These are phyloP conservation scores for Lethrus apterus DNA, from an alignment of 1,140 invertebrate species.

Conservation along the genomic window DNA sequence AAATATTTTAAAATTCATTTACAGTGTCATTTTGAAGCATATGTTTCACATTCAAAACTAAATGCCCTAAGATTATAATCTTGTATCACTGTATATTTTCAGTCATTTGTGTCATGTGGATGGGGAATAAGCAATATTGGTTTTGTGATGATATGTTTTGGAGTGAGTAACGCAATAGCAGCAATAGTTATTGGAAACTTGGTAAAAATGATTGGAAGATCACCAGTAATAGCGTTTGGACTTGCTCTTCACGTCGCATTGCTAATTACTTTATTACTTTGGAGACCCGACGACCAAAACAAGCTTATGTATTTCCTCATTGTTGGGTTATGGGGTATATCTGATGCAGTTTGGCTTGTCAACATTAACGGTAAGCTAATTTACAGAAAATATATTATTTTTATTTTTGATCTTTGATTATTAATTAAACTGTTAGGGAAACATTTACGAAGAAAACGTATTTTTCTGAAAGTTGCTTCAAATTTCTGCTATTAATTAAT, in stretches of 20 bases:
- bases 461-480: too few species aligned
- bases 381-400: too few species aligned
- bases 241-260: conserved; percentile 62
- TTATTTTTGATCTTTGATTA: too few species aligned
- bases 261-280: conserved; percentile 57
- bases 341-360: conserved; percentile 89
- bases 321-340: conserved; percentile 83
- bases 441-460: too few species aligned
- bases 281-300: conserved; percentile 67
- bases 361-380: conserved; percentile 79
- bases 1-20: too few species aligned
- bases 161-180: conserved; percentile 72
- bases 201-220: conserved; percentile 72
- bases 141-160: conserved; percentile 88
- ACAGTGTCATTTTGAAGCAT: not conserved
- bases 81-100: too few species aligned
- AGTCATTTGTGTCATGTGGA: conserved; percentile 85
- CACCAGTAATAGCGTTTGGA: conserved; percentile 67
- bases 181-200: conserved; percentile 71
- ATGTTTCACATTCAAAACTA: too few species aligned
- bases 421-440: too few species aligned
- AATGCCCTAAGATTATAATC: not conserved
- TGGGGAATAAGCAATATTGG: conserved; percentile 86
- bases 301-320: conserved; percentile 72
- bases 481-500: too few species aligned